Evolutionary conservation across 2,113 vertebrate species (phyloP).

Genomic region (Gymnarchus niloticus): DNA sequence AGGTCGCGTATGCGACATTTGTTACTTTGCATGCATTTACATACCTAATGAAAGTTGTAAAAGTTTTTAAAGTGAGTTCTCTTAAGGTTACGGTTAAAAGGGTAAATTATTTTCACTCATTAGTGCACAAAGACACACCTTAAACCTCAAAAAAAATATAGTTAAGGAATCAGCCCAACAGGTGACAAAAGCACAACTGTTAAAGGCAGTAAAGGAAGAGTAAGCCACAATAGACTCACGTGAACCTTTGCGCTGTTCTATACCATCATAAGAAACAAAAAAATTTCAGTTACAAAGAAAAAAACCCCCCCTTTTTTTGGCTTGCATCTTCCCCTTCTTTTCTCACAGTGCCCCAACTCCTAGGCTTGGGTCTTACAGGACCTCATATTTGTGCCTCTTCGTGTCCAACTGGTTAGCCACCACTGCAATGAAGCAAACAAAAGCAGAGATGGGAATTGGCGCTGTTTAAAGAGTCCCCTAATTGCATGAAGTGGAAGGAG

Average conservation of each 20-base stretch:
- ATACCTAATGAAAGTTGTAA: slow-evolving; percentile 54
- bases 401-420: no score
- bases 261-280: no score
- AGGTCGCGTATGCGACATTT: slow-evolving; percentile 60
- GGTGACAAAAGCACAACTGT: neutral
- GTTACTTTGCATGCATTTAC: slow-evolving; percentile 57
- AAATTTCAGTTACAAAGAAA: no score
- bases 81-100: slow-evolving; percentile 43
- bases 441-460: neutral
- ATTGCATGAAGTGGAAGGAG: neutral
- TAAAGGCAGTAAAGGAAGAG: no score
- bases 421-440: neutral
- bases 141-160: neutral
- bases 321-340: no score
- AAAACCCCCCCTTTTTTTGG: no score
- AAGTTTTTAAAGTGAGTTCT: slow-evolving; percentile 52
- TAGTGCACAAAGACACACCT: neutral
- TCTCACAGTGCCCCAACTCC: no score
- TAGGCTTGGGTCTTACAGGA: no score
- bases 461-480: neutral
- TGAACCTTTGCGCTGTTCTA: no score
- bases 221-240: no score
- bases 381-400: no score
- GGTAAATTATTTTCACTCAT: neutral
- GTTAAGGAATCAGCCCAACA: neutral